Conservation (phyloP, 2,888 invertebrate genomes). For the Drosophila mimica region DNA sequence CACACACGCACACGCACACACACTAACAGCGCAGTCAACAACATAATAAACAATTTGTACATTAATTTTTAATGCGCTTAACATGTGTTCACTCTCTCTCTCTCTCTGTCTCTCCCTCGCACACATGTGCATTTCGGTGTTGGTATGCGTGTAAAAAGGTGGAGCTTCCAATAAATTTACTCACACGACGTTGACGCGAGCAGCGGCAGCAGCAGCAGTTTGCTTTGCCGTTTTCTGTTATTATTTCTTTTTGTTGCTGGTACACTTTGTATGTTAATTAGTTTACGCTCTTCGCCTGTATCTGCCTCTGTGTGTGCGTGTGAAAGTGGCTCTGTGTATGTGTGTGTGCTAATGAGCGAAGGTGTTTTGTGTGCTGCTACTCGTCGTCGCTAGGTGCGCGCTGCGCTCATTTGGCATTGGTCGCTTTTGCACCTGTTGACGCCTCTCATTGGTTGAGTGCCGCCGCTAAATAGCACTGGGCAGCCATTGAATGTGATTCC, state of each 20-base stretch:
- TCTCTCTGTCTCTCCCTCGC: slow-evolving; percentile 17
- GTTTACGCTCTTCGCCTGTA: slow-evolving; percentile 56
- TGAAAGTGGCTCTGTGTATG: slow-evolving; percentile 28
- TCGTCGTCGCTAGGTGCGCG: slow-evolving; percentile 59
- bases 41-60: slow-evolving; percentile 80
- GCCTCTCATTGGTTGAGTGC: slow-evolving; percentile 60
- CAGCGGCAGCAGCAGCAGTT: slow-evolving; percentile 25
- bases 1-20: slow-evolving; percentile 15
- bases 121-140: slow-evolving; percentile 34
- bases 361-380: slow-evolving; percentile 51
- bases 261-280: slow-evolving; percentile 76
- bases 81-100: slow-evolving; percentile 62
- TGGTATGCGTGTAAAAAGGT: slow-evolving; percentile 72
- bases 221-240: slow-evolving; percentile 42
- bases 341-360: slow-evolving; percentile 70
- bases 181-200: slow-evolving; percentile 55
- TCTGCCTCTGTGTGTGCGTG: slow-evolving; percentile 14
- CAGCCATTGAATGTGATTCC: slow-evolving; percentile 42
- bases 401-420: slow-evolving; percentile 61
- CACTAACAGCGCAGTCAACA: slow-evolving; percentile 59
- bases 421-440: slow-evolving; percentile 71
- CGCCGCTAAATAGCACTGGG: slow-evolving; percentile 32
- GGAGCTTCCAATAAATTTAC: slow-evolving; percentile 74
- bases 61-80: slow-evolving; percentile 81
- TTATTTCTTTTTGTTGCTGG: slow-evolving; percentile 42